Conservation (phyloP, 2,888 invertebrate species). For the Morpho deidamia region DNA sequence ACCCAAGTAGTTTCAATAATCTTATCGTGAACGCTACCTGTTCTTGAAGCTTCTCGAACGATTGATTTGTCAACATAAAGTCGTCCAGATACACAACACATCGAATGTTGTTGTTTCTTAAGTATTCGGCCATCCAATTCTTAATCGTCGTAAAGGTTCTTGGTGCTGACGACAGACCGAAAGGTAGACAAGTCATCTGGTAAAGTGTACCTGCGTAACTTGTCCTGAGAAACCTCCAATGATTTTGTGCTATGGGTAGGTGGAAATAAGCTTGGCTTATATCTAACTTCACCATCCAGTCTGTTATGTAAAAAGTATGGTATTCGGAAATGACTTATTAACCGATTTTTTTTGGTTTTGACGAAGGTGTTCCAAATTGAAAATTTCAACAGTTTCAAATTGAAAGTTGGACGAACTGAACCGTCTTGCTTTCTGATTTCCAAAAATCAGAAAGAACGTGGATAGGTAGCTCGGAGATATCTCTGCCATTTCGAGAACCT, state of each 20-base stretch:
- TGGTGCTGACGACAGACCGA: constrained; percentile 24
- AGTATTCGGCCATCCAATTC: constrained; percentile 22
- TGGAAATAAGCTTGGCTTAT: constrained; percentile 26
- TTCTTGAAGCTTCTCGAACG: too few species aligned
- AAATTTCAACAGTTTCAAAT: constrained; percentile 17
- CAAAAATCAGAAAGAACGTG: constrained; percentile 19
- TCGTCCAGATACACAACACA: too few species aligned
- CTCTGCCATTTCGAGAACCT: constrained; percentile 17
- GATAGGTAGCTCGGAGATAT: constrained; percentile 17
- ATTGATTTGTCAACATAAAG: too few species aligned
- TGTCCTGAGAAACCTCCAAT: constrained; percentile 23
- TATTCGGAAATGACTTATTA: constrained; percentile 20
- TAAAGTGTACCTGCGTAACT: constrained; percentile 11
- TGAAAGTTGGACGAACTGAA: constrained; percentile 16
- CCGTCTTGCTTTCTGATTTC: constrained; percentile 21
- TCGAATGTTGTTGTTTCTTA: constrained; percentile 1
- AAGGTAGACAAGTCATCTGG: constrained; percentile 25
- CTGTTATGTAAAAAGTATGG: constrained; percentile 21
- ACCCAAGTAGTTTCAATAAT: too few species aligned
- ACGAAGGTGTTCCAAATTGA: constrained; percentile 21
- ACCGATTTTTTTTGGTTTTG: constrained; percentile 7
- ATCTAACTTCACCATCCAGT: constrained; percentile 25
- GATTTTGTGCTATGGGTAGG: constrained; percentile 11
- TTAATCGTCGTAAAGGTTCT: constrained; percentile 19
- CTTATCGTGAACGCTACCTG: too few species aligned